phyloP scores from a whole-genome alignment of 2,113 vertebrate species.

The Ptyas mucosa region DNA sequence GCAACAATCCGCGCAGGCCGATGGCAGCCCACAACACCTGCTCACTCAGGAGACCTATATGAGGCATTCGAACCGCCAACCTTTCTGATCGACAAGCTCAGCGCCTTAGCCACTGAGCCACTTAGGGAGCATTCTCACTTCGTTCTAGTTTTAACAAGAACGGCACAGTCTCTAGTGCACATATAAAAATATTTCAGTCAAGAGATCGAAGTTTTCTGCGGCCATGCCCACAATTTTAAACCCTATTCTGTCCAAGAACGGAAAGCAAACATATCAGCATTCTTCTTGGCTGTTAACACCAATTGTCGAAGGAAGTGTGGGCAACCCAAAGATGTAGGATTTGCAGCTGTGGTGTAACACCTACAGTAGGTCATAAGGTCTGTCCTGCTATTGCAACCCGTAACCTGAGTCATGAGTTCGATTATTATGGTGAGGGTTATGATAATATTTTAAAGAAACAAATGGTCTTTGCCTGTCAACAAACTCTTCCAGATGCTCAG shows the following conservation, averaged over 20 bases:
- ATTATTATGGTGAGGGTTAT: not conserved
- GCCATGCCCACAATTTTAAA: not conserved
- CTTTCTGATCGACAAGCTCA: too few species aligned
- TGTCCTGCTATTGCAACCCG: not conserved
- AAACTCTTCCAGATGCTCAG: not conserved
- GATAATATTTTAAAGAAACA: not conserved
- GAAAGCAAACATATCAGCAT: not conserved
- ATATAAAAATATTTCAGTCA: not conserved
- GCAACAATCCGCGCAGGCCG: too few species aligned
- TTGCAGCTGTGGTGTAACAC: not conserved
- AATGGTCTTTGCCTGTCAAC: not conserved
- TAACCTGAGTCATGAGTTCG: not conserved
- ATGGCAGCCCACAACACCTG: too few species aligned
- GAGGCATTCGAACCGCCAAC: too few species aligned
- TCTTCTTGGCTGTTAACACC: not conserved
- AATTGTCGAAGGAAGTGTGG: not conserved
- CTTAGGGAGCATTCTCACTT: not conserved
- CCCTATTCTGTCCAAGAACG: not conserved
- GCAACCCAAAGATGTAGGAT: not conserved
- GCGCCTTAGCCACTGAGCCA: too few species aligned
- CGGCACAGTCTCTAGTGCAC: not conserved
- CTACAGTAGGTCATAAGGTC: not conserved
- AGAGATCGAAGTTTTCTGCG: not conserved
- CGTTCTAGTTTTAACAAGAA: not conserved
- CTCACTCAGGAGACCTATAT: too few species aligned